phyloP scores from a whole-genome alignment of 1,140 invertebrate species.

The Drosophila arizonae region DNA sequence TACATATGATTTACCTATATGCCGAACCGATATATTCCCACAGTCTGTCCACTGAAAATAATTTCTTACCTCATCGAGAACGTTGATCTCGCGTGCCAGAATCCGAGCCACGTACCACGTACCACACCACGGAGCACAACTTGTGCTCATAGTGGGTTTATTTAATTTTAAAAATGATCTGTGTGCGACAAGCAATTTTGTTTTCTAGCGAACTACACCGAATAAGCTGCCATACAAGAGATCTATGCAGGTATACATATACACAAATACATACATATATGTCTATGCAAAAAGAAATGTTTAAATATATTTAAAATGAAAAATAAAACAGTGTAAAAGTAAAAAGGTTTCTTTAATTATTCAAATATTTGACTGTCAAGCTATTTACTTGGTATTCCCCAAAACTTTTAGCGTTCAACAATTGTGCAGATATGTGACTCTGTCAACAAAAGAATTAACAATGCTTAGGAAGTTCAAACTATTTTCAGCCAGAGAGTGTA shows the following conservation, averaged over 20 bases:
- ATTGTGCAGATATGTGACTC: no score
- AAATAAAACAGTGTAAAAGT: no score
- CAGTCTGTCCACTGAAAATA: slow-evolving; percentile 28
- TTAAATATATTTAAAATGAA: no score
- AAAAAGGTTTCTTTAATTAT: neutral
- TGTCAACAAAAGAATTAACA: no score
- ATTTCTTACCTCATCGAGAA: slow-evolving; percentile 49
- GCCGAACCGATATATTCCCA: slow-evolving; percentile 8
- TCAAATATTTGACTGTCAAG: slow-evolving; percentile 2
- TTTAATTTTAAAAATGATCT: slow-evolving; percentile 44
- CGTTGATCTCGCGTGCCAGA: slow-evolving; percentile 47
- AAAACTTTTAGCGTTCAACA: neutral
- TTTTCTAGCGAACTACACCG: slow-evolving; percentile 21
- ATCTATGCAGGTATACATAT: slow-evolving; percentile 4
- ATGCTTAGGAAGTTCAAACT: no score
- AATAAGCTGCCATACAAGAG: slow-evolving; percentile 1
- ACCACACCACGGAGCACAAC: slow-evolving; percentile 27
- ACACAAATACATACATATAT: neutral
- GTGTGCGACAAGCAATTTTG: slow-evolving; percentile 12
- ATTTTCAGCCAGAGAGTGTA: no score
- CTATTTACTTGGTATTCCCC: slow-evolving; percentile 23
- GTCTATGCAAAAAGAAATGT: no score
- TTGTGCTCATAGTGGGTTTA: slow-evolving; percentile 27
- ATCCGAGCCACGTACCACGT: slow-evolving; percentile 12
- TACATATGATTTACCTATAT: neutral